Evolutionary conservation across 2,888 invertebrate species (phyloP).

Genomic region (Perizoma flavofasciatum): DNA sequence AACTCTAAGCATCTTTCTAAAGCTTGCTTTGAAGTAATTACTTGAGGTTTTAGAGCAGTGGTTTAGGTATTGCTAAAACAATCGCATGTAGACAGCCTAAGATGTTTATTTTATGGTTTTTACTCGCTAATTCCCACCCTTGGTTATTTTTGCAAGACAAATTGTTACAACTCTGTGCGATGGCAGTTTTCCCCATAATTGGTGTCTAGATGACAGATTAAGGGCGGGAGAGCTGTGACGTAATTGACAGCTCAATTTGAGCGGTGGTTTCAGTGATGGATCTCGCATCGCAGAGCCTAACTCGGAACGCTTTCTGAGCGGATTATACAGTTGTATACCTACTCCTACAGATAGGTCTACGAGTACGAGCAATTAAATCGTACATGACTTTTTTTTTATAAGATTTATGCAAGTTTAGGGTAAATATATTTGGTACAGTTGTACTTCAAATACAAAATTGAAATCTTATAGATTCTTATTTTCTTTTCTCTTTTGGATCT

Average conservation of each 20-base stretch:
- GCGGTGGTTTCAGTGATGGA: conserved; percentile 67
- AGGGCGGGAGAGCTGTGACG: conserved; percentile 71
- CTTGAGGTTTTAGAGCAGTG: too few relatives aligned
- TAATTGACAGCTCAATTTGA: conserved; percentile 80
- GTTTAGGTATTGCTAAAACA: too few relatives aligned
- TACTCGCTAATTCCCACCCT: conserved; percentile 38
- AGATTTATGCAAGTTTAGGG: too few relatives aligned
- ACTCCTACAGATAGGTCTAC: too few relatives aligned
- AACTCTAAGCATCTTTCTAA: too few relatives aligned
- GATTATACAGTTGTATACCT: conserved; percentile 11
- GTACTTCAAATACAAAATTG: too few relatives aligned
- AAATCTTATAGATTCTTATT: too few relatives aligned
- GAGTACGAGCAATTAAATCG: too few relatives aligned
- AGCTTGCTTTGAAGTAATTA: too few relatives aligned
- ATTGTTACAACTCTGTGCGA: conserved; percentile 62
- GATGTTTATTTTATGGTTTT: conserved; percentile 26
- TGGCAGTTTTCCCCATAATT: conserved; percentile 75
- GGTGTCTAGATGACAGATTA: conserved; percentile 81
- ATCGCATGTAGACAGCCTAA: not conserved
- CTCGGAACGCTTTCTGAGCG: conserved; percentile 21
- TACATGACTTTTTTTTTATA: too few relatives aligned
- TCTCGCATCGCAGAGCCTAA: conserved; percentile 39
- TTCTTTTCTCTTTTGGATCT: too few relatives aligned
- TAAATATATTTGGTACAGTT: too few relatives aligned
- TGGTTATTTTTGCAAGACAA: conserved; percentile 60